phyloP scores from a whole-genome alignment of 2,797 vertebrate genomes.

The Leptodactylus fallax region DNA sequence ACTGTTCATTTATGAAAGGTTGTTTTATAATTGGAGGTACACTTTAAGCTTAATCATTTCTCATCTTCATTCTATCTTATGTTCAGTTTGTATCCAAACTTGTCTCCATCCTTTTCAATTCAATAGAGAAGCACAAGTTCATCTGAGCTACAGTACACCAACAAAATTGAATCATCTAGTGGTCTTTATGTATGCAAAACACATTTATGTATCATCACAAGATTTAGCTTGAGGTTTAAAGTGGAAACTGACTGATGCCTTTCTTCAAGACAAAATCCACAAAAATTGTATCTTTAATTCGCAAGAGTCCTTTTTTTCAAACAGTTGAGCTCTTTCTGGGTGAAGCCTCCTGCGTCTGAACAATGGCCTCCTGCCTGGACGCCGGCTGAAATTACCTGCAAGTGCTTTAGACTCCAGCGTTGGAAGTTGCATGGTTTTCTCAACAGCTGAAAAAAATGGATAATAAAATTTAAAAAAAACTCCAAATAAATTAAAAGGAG shows the following conservation, averaged over 20 bases:
- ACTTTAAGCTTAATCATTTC: background rate
- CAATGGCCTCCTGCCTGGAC: slow-evolving; percentile 14
- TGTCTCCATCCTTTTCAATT: background rate
- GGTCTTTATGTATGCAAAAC: background rate
- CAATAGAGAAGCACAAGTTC: background rate
- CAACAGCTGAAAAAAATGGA: slow-evolving; percentile 64
- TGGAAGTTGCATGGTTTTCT: slow-evolving; percentile 68
- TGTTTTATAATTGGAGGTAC: no score
- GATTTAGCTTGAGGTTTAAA: slow-evolving; percentile 22
- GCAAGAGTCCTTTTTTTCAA: slow-evolving; percentile 50
- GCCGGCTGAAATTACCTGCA: slow-evolving; percentile 66
- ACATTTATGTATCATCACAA: background rate
- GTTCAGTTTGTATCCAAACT: background rate
- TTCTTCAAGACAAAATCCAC: slow-evolving; percentile 28
- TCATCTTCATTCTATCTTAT: background rate
- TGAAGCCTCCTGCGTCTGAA: slow-evolving; percentile 39
- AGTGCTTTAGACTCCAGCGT: slow-evolving; percentile 65
- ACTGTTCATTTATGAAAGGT: no score
- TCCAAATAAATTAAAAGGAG: background rate
- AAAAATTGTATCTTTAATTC: slow-evolving; percentile 48
- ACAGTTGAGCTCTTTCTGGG: slow-evolving; percentile 43
- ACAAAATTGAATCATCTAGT: background rate
- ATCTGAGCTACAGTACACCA: slow-evolving; percentile 1
- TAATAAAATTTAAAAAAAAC: slow-evolving; percentile 56
- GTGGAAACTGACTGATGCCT: slow-evolving; percentile 32